Conservation (phyloP, 2,888 invertebrate species). For the Pachydiplax longipennis region DNA sequence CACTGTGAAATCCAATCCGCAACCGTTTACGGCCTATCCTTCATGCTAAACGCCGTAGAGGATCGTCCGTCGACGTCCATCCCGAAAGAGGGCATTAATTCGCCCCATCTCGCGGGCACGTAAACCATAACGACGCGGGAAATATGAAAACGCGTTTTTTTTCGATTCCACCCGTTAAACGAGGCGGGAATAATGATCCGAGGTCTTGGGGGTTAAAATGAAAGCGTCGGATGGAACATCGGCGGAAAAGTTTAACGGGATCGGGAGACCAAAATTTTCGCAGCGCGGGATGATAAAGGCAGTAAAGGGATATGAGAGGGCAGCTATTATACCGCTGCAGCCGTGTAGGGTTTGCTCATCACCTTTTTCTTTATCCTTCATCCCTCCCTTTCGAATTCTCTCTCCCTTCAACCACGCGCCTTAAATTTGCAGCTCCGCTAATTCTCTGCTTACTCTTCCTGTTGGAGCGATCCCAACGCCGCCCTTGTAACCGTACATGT, state of each 20-base stretch:
- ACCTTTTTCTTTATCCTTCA: not conserved
- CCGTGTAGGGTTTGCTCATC: not conserved
- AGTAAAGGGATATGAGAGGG: conserved; percentile 12
- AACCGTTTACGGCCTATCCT: not conserved
- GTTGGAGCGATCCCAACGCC: not conserved
- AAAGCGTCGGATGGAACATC: not conserved
- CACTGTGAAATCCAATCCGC: not conserved
- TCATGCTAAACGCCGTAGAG: not conserved
- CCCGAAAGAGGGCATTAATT: not conserved
- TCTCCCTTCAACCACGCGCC: not conserved
- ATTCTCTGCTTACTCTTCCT: not conserved
- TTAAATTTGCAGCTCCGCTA: not conserved
- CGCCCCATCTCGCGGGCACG: not conserved
- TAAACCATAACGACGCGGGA: not conserved
- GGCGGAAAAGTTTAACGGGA: conserved; percentile 12
- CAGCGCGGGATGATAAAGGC: conserved; percentile 2
- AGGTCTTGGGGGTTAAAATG: not conserved
- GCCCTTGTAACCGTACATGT: not conserved
- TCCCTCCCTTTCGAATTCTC: not conserved
- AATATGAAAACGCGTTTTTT: not conserved
- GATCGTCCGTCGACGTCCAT: not conserved
- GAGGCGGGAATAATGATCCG: not conserved
- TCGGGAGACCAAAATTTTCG: not conserved
- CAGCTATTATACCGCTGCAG: not conserved
- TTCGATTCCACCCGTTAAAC: not conserved